Evolutionary conservation across 2,113 vertebrate genomes (phyloP), one percentile per base, ranked within the genome.

Genomic region (Dicaeum eximium): DNA sequence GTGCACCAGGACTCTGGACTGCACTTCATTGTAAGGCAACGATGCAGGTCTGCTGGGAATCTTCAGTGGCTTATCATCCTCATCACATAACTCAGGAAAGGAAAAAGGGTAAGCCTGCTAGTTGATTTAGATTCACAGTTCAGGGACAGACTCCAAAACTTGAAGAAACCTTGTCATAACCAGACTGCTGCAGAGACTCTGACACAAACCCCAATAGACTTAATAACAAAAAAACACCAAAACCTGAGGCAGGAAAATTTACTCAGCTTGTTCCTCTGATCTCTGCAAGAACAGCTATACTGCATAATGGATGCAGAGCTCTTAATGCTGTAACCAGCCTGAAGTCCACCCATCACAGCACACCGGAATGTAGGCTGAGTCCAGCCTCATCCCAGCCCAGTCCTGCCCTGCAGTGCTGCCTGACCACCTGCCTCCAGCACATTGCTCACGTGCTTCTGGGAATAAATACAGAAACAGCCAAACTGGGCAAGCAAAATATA

Each of bases 391-490:
- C 45, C 44, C 82, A 72, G 37, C 48, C 15, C 48, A 56, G 66
- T 47, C 51, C 21, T n/a, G 23, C 42, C 35, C 57, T 78, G 33
- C 15, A 25, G 13, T 19, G 21, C 9, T 86, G 54, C 16, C 47
- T 62, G 30, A 25, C 62, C 21, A 64, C 3, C 21, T 15, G 4
- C 3, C 27, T 62, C 50, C 30, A 77, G 40, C 15, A 48, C 2
- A 51, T 4, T 57, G 30, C 15, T 58, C 27, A 35, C 0, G 0
- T 33, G 6, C 45, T 85, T 67, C 65, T 78, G 27, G 33, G 19
- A 60, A 11, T 7, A 71, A 67, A 33, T 13, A 74, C 33, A 60
- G 47, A 2, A 7, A 72, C 9, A 72, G 7, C 4, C 16, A 23
- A 6, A 19, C 0, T 35, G 16, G 16, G 24, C 15, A 60, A 47